These are phyloP conservation scores for Petrocephalus microphthalmus DNA, from an alignment of 2,113 vertebrate species.

Conservation along the genomic window DNA sequence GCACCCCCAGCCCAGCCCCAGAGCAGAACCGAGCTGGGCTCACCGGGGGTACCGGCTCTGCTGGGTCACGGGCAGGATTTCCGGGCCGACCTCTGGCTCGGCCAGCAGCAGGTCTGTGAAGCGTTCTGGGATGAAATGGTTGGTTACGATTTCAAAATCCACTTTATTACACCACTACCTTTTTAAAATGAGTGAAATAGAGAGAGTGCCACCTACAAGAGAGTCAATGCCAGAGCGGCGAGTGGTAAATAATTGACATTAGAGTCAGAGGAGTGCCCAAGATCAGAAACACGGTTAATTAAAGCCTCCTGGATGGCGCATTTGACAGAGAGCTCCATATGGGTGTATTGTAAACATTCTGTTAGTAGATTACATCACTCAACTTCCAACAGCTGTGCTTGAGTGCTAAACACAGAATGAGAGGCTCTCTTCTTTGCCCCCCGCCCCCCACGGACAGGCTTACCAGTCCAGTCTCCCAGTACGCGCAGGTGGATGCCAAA, in stretches of 20 bases:
- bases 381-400: neutral
- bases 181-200: neutral
- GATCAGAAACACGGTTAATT: neutral
- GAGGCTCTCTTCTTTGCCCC: too few species aligned
- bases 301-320: neutral
- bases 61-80: conserved; percentile 83
- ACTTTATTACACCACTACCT: neutral
- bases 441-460: conserved; percentile 34
- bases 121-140: conserved; percentile 65
- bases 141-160: neutral
- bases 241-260: neutral
- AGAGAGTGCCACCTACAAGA: neutral
- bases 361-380: neutral
- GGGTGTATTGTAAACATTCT: neutral
- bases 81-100: conserved; percentile 59
- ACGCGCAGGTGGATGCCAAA: conserved; percentile 92
- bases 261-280: neutral
- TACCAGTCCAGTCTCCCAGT: conserved; percentile 98
- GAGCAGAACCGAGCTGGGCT: conserved; percentile 31
- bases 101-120: conserved; percentile 79
- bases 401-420: neutral
- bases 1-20: neutral
- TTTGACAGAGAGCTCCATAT: neutral
- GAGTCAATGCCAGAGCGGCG: neutral
- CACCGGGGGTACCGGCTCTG: conserved; percentile 88